Conservation (phyloP, 2,888 invertebrate species). For the Cephus pygmeus region DNA sequence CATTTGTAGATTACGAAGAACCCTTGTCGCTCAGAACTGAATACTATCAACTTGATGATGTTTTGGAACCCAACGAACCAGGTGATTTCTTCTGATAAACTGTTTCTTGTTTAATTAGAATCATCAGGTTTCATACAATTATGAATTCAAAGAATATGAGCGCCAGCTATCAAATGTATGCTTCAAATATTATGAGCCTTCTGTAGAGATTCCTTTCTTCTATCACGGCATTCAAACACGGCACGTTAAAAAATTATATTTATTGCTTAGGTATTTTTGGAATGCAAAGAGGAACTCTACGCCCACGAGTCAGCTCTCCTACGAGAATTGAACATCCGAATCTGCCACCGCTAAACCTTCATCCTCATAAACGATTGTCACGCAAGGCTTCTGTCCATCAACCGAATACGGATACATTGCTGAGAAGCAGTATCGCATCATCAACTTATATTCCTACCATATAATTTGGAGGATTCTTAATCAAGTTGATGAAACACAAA, state of each 20-base stretch:
- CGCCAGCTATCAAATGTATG: not conserved
- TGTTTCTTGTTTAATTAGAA: not conserved
- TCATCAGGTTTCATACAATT: not conserved
- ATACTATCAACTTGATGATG: conserved; percentile 74
- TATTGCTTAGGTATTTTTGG: conserved; percentile 45
- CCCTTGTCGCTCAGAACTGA: conserved; percentile 80
- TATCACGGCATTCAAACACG: not conserved
- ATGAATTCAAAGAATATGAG: not conserved
- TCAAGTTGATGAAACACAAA: not conserved
- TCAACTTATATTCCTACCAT: conserved; percentile 58
- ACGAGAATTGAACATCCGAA: conserved; percentile 86
- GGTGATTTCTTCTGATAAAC: conserved; percentile 34
- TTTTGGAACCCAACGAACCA: conserved; percentile 57
- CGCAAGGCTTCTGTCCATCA: conserved; percentile 53
- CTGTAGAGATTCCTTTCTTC: not conserved
- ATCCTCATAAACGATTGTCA: conserved; percentile 66
- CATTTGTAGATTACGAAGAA: conserved; percentile 85
- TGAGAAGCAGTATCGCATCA: conserved; percentile 51
- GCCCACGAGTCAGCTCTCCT: conserved; percentile 82
- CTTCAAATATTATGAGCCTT: not conserved
- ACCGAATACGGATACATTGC: conserved; percentile 52
- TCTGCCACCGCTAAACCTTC: conserved; percentile 80
- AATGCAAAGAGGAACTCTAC: conserved; percentile 55
- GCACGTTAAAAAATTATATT: not conserved
- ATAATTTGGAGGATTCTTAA: conserved; percentile 30